These are phyloP conservation scores for Adelosebastes latens DNA, from an alignment of 2,797 vertebrate genomes.

Conservation along the genomic window DNA sequence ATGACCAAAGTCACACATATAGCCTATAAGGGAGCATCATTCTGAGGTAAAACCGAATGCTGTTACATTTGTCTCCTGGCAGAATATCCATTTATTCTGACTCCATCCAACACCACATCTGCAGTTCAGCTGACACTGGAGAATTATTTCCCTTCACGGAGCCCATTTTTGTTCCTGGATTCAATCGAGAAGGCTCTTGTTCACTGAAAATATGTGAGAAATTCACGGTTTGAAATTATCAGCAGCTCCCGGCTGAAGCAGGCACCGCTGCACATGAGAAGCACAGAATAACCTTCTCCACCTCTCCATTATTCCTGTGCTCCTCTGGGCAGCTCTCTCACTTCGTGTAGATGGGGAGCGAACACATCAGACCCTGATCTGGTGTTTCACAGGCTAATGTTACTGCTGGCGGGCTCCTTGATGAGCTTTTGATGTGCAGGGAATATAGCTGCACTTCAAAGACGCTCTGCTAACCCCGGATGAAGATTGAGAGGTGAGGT, in stretches of 20 bases:
- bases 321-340: background rate
- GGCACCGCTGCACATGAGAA: background rate
- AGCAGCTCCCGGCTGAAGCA: background rate
- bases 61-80: background rate
- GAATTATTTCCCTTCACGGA: background rate
- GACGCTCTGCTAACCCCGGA: background rate
- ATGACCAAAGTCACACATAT: background rate
- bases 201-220: conserved; percentile 1
- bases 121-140: conserved; percentile 4
- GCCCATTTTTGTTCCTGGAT: background rate
- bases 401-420: background rate
- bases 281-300: background rate
- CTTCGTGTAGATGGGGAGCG: background rate
- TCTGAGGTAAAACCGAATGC: background rate
- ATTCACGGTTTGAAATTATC: background rate
- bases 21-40: background rate
- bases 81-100: conserved; percentile 27
- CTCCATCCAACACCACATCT: background rate
- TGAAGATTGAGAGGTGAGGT: background rate
- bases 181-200: background rate
- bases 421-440: background rate
- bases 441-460: conserved; percentile 20
- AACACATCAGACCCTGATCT: background rate
- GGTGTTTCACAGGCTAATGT: background rate
- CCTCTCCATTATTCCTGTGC: background rate